Base-by-base conservation (phyloP, 2,797 vertebrate species). In the Coilia nasus region DNA sequence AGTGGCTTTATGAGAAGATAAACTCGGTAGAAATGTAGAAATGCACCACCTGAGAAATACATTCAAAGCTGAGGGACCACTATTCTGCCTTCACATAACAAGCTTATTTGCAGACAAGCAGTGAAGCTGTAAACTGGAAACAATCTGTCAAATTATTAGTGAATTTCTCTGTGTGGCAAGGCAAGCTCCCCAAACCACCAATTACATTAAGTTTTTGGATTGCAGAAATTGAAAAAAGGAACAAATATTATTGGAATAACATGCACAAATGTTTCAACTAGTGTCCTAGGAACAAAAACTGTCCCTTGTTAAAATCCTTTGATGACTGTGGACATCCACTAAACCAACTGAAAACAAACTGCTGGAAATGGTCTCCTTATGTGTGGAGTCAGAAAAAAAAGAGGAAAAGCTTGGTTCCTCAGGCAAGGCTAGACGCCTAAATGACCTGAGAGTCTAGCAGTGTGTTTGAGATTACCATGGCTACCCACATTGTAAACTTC, bases 81-180 rank as follows among this genome's bases (percentile, higher is more conserved):
- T 44, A 28, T 9, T 21, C 35, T 21, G 35, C 44, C 31, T 41
- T 78, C 31, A 78, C 28, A 78, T 41, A 17, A 78, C 6, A 35
- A 44, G 21, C 35, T 5, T 17, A 78, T 19, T 35, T 44, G 35
- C 71, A 44, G 71, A 78, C 35, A 44, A 78, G 35, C 35, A 86
- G n/a, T 23, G 41, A 82, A 93, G 82, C 86, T 84, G 87, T 35
- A 87, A 87, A 90, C 91, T 89, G 86, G 89, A 89, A 92, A 92
- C 89, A 85, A 90, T 92, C 91, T 87, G 21, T 78, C 71, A 44
- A 75, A 41, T 78, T 78, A 78, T 44, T 78, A 3, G 35, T 17
- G 19, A 19, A 78, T 78, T 78, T 44, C 31, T 78, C 71, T 44
- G 25, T 44, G 2, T 78, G 71, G 17, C 31, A 78, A 21, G 71